Conservation (phyloP, 2,113 vertebrate species). For the Larimichthys crocea region DNA sequence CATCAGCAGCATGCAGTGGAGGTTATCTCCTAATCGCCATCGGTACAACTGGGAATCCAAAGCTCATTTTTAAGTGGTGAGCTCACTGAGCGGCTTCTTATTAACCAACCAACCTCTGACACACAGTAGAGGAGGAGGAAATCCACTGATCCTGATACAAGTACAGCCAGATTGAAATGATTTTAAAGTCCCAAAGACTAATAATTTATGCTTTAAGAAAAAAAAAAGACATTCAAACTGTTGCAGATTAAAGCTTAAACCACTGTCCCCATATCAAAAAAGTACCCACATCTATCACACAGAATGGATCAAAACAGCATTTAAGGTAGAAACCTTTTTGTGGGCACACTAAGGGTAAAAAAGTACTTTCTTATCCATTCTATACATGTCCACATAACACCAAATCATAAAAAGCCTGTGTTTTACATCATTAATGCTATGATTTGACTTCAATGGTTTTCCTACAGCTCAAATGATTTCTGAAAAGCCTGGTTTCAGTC, state of each 20-base stretch:
- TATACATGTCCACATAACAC: not conserved
- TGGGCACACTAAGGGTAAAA: not conserved
- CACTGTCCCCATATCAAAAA: not conserved
- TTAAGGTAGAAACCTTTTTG: not conserved
- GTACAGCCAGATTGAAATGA: conserved; percentile 25
- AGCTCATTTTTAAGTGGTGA: conserved; percentile 55
- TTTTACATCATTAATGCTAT: conserved; percentile 19
- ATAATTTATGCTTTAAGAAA: conserved; percentile 23
- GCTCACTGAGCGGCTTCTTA: conserved; percentile 38
- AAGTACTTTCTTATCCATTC: conserved; percentile 1
- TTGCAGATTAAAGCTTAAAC: conserved; percentile 20
- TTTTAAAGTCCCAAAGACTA: not conserved
- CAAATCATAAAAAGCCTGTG: conserved; percentile 1
- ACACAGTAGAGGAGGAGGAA: not conserved
- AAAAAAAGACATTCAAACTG: conserved; percentile 5
- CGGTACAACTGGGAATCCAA: conserved; percentile 53
- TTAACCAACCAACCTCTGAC: conserved; percentile 39
- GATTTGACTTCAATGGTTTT: conserved; percentile 16
- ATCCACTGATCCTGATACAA: conserved; percentile 36
- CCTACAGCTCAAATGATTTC: conserved; percentile 23
- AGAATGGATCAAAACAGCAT: conserved; percentile 3
- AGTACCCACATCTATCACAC: not conserved
- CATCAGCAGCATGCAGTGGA: conserved; percentile 55
- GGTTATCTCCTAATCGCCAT: conserved; percentile 52
- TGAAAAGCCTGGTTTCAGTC: conserved; percentile 26